Base-by-base conservation (phyloP, 2,888 invertebrate genomes). In the Mythimna impura region DNA sequence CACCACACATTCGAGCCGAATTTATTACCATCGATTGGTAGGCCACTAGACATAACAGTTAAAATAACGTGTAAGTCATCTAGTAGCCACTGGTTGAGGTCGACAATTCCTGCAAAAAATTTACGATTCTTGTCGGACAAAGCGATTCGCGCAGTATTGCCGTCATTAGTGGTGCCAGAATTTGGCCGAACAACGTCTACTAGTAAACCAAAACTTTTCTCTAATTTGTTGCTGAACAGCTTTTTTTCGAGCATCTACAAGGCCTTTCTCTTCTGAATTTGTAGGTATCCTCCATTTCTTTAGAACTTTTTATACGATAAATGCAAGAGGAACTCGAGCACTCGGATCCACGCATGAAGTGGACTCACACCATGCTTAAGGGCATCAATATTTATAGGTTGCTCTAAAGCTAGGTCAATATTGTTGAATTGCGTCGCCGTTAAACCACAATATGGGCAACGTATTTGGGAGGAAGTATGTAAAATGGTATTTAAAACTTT, bases 291-390 rank as follows among this genome's bases (percentile, higher is more conserved):
- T n/a, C n/a, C 54, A 54, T 54, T 54, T 54, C 14, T 54, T 54
- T 20, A 54, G 22, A 22, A 54, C 54, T 54, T 54, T 54, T 54
- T 54, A 54, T 22, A 54, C 3, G 54, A 54, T 54, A 50, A 20
- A 20, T 54, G n/a, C 54, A 54, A 54, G 22, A 54, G 54, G 22
- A 54, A 54, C 54, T 54, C n/a, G n/a, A 54, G 54, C 54, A 22
- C 54, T 22, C 54, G 54, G 22, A 54, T 54, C 54, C 54, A 54
- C 54, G 54, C 54, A 54, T 54, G 55, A 25, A 55, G 55, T 25
- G 55, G 55, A 25, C 52, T 52, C 52, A 52, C n/a, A 22, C 52
- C 52, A 52, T 52, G 52, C 52, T 22, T 22, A 52, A 52, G n/a
- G n/a, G 52, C 52, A 52, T n/a, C 52, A 52, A n/a, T 4, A n/a